Conservation (phyloP, 1,140 invertebrate species). For the Agrypnia vestita region DNA sequence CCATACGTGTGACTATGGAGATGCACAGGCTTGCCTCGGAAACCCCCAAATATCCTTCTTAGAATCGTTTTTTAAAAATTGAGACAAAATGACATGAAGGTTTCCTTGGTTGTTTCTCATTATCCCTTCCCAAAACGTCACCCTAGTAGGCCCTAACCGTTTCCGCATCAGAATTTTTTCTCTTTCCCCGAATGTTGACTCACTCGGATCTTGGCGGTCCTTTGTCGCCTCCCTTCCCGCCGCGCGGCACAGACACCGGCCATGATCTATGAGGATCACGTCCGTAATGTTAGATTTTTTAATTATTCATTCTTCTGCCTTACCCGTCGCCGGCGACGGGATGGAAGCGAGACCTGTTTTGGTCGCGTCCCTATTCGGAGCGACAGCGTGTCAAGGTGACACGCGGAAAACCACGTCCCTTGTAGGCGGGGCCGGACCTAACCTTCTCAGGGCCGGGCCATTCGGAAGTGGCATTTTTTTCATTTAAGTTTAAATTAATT, state of each 20-base stretch:
- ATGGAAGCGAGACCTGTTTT: slow-evolving; percentile 5
- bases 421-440: slow-evolving; percentile 33
- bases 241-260: not conserved
- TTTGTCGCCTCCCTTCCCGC: not conserved
- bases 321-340: not conserved
- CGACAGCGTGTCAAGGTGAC: slow-evolving; percentile 40
- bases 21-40: no score
- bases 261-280: not conserved
- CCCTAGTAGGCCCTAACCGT: no score
- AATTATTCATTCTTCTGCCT: slow-evolving; percentile 11
- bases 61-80: no score
- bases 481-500: not conserved
- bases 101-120: no score
- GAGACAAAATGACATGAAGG: no score
- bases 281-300: slow-evolving; percentile 4
- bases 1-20: no score
- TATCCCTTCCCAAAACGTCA: no score
- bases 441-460: not conserved
- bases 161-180: not conserved
- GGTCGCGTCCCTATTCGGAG: slow-evolving; percentile 4
- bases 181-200: slow-evolving; percentile 5
- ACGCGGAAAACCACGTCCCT: not conserved
- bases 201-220: not conserved
- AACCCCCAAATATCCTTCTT: no score
- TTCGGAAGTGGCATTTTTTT: not conserved